A percentile compares a stretch with the other conserved stretches of the same genome.
Conservation (phyloP, 2,888 invertebrate genomes). For the Ennomos quercinarius region DNA sequence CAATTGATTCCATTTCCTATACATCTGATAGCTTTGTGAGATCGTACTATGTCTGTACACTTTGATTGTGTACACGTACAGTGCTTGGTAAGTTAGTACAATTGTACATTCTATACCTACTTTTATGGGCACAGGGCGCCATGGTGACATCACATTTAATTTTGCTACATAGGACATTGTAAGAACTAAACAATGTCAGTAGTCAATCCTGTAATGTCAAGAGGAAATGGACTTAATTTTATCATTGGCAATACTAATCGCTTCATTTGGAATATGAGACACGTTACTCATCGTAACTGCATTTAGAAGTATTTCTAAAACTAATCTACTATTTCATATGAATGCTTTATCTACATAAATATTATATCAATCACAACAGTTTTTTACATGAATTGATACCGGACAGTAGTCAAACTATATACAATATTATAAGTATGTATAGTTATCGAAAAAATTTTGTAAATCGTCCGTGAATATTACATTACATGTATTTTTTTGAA, state of each 20-base stretch:
- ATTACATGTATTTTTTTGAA: too few species aligned
- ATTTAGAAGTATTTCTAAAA: too few species aligned
- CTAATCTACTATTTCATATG: too few species aligned
- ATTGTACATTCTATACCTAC: neutral
- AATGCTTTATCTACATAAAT: too few species aligned
- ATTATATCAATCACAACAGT: too few species aligned
- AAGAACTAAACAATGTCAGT: constrained; percentile 22
- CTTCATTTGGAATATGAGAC: constrained; percentile 14
- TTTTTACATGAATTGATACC: too few species aligned
- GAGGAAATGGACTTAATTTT: constrained; percentile 23
- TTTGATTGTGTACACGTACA: constrained; percentile 8
- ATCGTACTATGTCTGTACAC: constrained; percentile 32
- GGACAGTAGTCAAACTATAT: too few species aligned
- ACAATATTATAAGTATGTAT: too few species aligned
- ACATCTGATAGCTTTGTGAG: constrained; percentile 47
- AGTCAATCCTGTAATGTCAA: constrained; percentile 19
- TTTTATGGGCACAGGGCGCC: neutral
- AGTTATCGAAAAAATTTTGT: too few species aligned
- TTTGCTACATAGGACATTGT: constrained; percentile 28
- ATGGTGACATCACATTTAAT: constrained; percentile 20
- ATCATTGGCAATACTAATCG: constrained; percentile 18
- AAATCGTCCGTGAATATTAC: too few species aligned
- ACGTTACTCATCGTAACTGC: too few species aligned
- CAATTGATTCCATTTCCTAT: constrained; percentile 69
- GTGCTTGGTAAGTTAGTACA: neutral